phyloP scores from a whole-genome alignment of 1,140 invertebrate genomes.

The Drosophila aff. region DNA sequence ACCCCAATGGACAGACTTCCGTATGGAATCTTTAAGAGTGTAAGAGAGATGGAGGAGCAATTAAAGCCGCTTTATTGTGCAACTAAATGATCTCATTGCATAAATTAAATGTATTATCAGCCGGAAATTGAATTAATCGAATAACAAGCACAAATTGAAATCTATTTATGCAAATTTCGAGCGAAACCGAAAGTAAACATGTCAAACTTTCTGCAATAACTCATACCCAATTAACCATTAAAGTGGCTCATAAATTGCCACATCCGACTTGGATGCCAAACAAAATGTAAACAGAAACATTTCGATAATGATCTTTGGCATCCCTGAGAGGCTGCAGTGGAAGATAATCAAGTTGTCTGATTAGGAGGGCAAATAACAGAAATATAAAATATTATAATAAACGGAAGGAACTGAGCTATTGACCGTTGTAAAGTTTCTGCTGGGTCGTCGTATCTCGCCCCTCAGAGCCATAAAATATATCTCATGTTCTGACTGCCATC shows the following conservation, averaged over 20 bases:
- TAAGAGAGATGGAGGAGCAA: neutral
- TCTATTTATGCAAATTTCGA: conserved; percentile 2
- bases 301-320: conserved; percentile 22
- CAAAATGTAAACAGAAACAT: conserved; percentile 17
- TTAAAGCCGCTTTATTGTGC: neutral
- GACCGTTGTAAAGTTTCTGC: conserved; percentile 35
- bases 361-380: conserved; percentile 14
- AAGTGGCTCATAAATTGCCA: conserved; percentile 15
- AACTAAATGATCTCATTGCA: neutral
- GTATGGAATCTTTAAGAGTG: neutral
- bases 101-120: conserved; percentile 2
- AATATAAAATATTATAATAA: conserved; percentile 45
- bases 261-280: conserved; percentile 5
- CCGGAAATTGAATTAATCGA: conserved; percentile 17
- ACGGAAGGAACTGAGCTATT: conserved; percentile 28
- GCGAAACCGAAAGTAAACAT: neutral
- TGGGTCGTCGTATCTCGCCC: conserved; percentile 38
- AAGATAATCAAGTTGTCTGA: conserved; percentile 22
- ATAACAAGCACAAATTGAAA: neutral
- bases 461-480: conserved; percentile 64
- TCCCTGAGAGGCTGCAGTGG: neutral
- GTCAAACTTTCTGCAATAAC: conserved; percentile 5
- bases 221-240: neutral
- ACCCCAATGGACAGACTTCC: neutral
- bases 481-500: conserved; percentile 68